phyloP scores from a whole-genome alignment of 2,888 invertebrate genomes.

The Halictus quadricinctus region DNA sequence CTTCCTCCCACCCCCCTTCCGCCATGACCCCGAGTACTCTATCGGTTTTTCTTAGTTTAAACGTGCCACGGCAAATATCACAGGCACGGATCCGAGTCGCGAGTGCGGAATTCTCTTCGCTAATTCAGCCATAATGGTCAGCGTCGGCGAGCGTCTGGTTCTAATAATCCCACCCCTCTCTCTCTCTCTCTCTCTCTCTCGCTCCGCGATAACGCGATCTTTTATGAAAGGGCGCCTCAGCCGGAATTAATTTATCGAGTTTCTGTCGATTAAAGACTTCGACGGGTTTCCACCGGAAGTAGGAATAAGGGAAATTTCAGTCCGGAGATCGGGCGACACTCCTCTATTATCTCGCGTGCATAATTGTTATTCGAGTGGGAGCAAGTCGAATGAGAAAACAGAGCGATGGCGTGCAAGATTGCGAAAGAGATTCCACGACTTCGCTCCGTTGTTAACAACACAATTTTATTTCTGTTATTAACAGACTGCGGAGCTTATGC shows the following conservation, averaged over 20 bases:
- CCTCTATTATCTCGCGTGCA: not conserved
- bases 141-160: constrained; percentile 16
- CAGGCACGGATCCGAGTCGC: constrained; percentile 17
- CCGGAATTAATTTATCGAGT: constrained; percentile 46
- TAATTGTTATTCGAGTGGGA: not conserved
- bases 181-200: not conserved
- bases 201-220: constrained; percentile 14
- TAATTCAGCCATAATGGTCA: constrained; percentile 56
- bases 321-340: not conserved
- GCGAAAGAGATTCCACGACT: not conserved
- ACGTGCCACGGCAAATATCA: constrained; percentile 59
- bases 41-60: constrained; percentile 55
- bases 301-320: constrained; percentile 1
- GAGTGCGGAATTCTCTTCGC: constrained; percentile 38
- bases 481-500: not conserved
- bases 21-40: constrained; percentile 15
- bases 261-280: constrained; percentile 21
- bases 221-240: constrained; percentile 33
- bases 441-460: not conserved
- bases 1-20: not conserved
- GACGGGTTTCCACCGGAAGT: not conserved
- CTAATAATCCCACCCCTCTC: constrained; percentile 30
- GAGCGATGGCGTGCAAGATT: not conserved
- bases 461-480: not conserved
- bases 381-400: not conserved